A percentile compares a stretch with the other conserved stretches of the same genome.
phyloP scores from a whole-genome alignment of 1,140 invertebrate genomes.

The Euwallacea fornicatus region DNA sequence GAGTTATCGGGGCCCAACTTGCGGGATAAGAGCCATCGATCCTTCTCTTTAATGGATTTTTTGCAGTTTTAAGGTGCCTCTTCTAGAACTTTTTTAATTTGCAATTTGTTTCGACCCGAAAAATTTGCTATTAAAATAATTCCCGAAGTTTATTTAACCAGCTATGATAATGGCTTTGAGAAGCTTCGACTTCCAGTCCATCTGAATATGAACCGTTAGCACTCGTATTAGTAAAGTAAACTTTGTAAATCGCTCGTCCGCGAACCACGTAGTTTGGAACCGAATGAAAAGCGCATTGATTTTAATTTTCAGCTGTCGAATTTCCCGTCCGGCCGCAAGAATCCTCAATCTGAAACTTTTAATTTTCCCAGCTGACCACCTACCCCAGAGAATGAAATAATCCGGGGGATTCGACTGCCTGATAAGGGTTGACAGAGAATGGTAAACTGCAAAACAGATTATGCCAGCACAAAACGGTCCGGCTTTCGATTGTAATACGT shows the following conservation, averaged over 20 bases:
- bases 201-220: no score
- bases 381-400: slow-evolving; percentile 20
- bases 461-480: no score
- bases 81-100: slow-evolving; percentile 17
- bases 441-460: slow-evolving; percentile 25
- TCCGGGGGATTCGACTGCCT: slow-evolving; percentile 14
- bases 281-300: slow-evolving; percentile 16
- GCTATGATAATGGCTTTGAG: no score
- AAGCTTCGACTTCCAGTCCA: no score
- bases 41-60: slow-evolving; percentile 18
- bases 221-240: background rate
- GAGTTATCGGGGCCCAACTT: slow-evolving; percentile 21
- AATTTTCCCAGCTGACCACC: slow-evolving; percentile 34
- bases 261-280: background rate
- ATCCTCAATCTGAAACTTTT: slow-evolving; percentile 32
- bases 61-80: slow-evolving; percentile 11
- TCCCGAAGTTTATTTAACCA: no score
- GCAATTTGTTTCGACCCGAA: no score
- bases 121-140: no score
- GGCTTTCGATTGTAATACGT: no score
- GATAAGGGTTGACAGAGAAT: slow-evolving; percentile 34
- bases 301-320: slow-evolving; percentile 30
- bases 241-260: background rate
- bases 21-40: slow-evolving; percentile 16
- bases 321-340: slow-evolving; percentile 18